Conservation (phyloP, 2,113 vertebrate genomes). For the Petrocephalus microphthalmus region DNA sequence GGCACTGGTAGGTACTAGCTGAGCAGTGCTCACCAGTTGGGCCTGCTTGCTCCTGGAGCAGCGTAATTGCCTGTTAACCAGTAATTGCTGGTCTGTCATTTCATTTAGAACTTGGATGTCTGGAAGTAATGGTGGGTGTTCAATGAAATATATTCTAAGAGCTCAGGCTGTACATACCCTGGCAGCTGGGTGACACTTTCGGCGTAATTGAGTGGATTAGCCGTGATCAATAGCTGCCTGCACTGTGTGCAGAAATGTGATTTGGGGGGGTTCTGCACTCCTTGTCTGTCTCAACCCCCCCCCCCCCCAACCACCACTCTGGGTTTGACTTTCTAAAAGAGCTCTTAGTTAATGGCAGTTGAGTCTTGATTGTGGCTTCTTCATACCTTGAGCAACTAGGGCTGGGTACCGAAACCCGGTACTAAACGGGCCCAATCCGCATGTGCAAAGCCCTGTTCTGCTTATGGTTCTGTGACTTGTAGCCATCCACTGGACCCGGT, state of each 20-base stretch:
- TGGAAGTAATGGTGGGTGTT: constrained; percentile 1
- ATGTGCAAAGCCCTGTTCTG: too few species aligned
- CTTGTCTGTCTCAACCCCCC: not conserved
- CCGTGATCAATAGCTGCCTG: not conserved
- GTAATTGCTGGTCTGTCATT: not conserved
- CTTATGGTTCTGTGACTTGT: too few species aligned
- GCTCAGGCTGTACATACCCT: not conserved
- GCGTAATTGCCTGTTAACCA: not conserved
- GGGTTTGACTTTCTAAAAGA: not conserved
- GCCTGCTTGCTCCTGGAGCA: not conserved
- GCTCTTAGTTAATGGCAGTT: not conserved
- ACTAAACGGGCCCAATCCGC: too few species aligned
- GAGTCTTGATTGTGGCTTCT: not conserved
- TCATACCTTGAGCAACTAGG: not conserved
- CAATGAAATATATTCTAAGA: not conserved
- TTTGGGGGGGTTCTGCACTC: not conserved
- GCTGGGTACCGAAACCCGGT: too few species aligned
- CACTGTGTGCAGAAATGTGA: not conserved
- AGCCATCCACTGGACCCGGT: too few species aligned
- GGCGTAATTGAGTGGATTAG: not conserved
- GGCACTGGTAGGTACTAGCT: not conserved
- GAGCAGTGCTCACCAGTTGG: not conserved
- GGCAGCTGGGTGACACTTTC: not conserved
- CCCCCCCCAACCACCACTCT: not conserved
- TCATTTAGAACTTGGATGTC: not conserved